Percentiles rank a stretch among this genome's conserved stretches.
Evolutionary conservation across 2,797 vertebrate genomes (phyloP).

Genomic region (Melanotaenia nigrans): DNA sequence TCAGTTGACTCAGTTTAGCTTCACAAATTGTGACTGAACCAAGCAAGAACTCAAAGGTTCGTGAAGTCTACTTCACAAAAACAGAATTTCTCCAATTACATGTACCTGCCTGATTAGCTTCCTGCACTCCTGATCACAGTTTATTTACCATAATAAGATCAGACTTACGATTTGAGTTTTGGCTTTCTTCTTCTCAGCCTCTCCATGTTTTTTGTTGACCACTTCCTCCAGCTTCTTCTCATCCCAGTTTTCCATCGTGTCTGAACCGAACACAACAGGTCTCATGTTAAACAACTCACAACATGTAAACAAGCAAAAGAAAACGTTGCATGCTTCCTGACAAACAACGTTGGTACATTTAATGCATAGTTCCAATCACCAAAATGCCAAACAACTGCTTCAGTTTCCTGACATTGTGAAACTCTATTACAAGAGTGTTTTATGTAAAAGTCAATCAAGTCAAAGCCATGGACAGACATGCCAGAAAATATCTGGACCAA

Average conservation of each 20-base stretch:
- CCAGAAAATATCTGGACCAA: no score
- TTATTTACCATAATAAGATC: background rate
- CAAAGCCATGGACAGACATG: no score
- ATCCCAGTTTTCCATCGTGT: conserved; percentile 99
- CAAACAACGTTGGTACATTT: background rate
- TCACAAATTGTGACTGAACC: no score
- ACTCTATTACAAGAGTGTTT: background rate
- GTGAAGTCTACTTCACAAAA: background rate
- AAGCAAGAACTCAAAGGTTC: no score
- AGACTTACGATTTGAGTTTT: conserved; percentile 93
- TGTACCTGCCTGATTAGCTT: background rate
- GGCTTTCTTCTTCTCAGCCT: conserved; percentile 96
- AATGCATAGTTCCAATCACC: no score
- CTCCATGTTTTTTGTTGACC: conserved; percentile 96
- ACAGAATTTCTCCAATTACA: background rate
- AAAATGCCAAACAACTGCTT: no score
- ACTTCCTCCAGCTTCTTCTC: conserved; percentile 98
- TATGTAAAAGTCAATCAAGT: background rate
- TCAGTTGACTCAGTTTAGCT: no score
- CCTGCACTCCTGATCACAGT: background rate
- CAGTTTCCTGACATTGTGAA: no score
- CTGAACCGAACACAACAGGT: conserved; percentile 67
- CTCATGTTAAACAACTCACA: background rate
- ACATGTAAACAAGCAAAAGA: background rate
- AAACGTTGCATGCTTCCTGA: background rate